phyloP scores from a whole-genome alignment of 2,797 vertebrate genomes.

The Helarctos malayanus region DNA sequence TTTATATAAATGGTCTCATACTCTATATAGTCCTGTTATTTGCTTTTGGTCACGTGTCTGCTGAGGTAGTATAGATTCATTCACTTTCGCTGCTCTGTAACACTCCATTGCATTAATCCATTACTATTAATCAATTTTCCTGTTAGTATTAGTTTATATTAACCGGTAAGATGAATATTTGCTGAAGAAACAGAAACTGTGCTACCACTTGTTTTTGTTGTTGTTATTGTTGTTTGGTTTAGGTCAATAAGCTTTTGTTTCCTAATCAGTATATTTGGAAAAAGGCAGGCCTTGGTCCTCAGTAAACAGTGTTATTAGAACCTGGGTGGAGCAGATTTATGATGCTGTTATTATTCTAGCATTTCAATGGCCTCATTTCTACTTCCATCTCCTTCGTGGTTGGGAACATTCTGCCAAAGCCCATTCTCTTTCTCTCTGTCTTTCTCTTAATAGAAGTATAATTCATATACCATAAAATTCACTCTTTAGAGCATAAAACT shows the following conservation, averaged over 20 bases:
- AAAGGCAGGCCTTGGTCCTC: neutral
- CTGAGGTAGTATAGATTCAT: neutral
- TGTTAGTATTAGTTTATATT: neutral
- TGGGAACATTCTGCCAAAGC: neutral
- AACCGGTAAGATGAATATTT: conserved; percentile 4
- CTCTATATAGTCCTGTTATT: neutral
- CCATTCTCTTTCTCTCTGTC: neutral
- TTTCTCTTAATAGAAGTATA: neutral
- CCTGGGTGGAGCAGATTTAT: neutral
- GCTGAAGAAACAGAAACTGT: neutral
- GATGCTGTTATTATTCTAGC: neutral
- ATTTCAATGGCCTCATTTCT: neutral
- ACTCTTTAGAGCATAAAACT: neutral
- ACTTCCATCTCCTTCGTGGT: neutral
- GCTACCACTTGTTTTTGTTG: neutral
- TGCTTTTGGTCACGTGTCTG: neutral
- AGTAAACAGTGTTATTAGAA: neutral
- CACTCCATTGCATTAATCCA: neutral
- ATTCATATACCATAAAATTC: neutral
- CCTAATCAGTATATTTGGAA: neutral
- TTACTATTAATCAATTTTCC: neutral
- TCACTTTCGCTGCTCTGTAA: neutral
- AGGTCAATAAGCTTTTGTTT: neutral
- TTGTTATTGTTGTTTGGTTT: neutral
- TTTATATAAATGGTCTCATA: neutral